Conservation (phyloP, 2,888 invertebrate genomes). For the Cataglyphis altisquamis region DNA sequence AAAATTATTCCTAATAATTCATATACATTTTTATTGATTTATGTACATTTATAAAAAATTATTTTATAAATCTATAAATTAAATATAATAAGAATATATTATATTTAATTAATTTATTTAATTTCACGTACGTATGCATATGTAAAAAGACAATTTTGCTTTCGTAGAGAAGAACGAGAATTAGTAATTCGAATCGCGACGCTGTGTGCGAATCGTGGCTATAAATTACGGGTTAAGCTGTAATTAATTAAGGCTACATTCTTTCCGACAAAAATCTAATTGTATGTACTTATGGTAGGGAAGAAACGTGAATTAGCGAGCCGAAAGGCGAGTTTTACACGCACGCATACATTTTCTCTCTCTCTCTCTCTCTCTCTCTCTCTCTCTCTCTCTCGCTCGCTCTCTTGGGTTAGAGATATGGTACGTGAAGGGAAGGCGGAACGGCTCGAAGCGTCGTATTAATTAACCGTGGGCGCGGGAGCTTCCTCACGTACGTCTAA, state of each 20-base stretch:
- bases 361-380: background rate
- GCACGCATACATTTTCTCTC: background rate
- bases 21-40: too few species aligned
- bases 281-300: background rate
- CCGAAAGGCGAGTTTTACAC: conserved; percentile 31
- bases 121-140: background rate
- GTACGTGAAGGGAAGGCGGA: conserved; percentile 21
- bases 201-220: background rate
- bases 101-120: background rate
- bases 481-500: conserved; percentile 74
- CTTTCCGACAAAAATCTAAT: conserved; percentile 42
- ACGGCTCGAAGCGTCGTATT: conserved; percentile 60
- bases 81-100: too few species aligned
- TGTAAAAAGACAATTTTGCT: background rate
- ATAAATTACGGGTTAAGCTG: conserved; percentile 41
- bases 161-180: background rate
- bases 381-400: background rate
- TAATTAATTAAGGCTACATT: conserved; percentile 46
- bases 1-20: background rate
- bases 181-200: conserved; percentile 20
- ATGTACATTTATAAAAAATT: too few species aligned
- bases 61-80: too few species aligned
- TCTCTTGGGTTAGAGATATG: background rate
- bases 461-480: conserved; percentile 77
- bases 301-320: conserved; percentile 34